Percentiles rank a stretch among this genome's conserved stretches.
phyloP scores from a whole-genome alignment of 2,797 vertebrate genomes.

The Epinephelus malabaricus region DNA sequence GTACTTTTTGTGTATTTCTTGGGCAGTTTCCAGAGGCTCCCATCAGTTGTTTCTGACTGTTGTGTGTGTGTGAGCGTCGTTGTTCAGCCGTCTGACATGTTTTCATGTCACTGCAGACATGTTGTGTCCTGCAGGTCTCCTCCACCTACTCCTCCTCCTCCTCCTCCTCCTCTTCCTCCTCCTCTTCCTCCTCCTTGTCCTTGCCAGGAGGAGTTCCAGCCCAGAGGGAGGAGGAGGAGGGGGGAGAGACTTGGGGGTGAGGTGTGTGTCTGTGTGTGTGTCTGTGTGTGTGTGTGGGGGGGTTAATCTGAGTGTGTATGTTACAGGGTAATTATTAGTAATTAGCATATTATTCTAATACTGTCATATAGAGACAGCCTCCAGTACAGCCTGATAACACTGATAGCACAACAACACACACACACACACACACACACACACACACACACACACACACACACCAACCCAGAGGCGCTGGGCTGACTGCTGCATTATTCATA shows the following conservation, averaged over 20 bases:
- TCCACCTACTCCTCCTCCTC: not conserved
- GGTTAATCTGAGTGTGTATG: slow-evolving; percentile 56
- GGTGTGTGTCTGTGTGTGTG: no score
- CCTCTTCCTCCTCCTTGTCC: slow-evolving; percentile 8
- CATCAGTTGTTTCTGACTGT: no score
- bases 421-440: slow-evolving; percentile 37
- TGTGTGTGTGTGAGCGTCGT: no score
- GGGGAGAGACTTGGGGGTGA: not conserved
- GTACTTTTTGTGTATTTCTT: no score
- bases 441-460: slow-evolving; percentile 55
- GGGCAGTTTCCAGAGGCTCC: no score
- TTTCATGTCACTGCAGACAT: slow-evolving; percentile 3
- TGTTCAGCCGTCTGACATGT: no score
- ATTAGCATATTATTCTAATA: slow-evolving; percentile 78
- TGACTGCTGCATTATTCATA: slow-evolving; percentile 79
- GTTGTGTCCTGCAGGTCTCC: slow-evolving; percentile 26
- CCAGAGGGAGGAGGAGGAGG: slow-evolving; percentile 23
- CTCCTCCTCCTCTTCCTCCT: not conserved
- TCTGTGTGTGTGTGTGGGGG: no score
- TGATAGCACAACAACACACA: slow-evolving; percentile 24
- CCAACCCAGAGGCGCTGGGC: not conserved
- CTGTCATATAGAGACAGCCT: slow-evolving; percentile 61
- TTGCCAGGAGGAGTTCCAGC: slow-evolving; percentile 39
- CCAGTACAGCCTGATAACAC: slow-evolving; percentile 51
- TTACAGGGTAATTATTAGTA: slow-evolving; percentile 77